phyloP scores from a whole-genome alignment of 2,888 invertebrate genomes.

The Pollenia griseotomentosa region DNA sequence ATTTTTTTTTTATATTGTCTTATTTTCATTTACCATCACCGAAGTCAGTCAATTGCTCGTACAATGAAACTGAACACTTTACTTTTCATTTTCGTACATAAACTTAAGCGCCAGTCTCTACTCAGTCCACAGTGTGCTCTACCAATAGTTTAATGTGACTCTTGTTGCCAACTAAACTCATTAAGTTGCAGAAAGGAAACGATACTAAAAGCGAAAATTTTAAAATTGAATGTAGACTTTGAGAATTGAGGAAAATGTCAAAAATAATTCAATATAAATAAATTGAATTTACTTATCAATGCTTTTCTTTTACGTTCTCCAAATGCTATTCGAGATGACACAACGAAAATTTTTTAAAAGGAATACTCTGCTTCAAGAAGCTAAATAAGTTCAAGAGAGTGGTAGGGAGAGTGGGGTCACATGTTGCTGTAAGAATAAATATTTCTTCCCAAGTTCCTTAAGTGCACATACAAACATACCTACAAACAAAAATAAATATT shows the following conservation, averaged over 20 bases:
- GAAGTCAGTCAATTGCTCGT: too few species aligned
- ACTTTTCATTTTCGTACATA: neutral
- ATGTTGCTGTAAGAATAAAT: neutral
- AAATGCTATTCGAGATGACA: constrained; percentile 34
- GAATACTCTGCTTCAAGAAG: neutral
- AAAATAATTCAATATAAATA: constrained; percentile 63
- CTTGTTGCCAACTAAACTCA: constrained; percentile 50
- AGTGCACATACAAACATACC: neutral
- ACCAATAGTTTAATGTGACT: neutral
- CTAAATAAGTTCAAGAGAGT: neutral
- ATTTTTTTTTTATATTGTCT: too few species aligned
- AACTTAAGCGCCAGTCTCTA: neutral
- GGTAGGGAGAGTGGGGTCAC: neutral
- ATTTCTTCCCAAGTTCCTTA: neutral
- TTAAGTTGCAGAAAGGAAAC: constrained; percentile 50
- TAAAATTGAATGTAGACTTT: constrained; percentile 49
- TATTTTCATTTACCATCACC: too few species aligned
- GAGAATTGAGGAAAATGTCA: constrained; percentile 61
- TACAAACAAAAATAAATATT: neutral
- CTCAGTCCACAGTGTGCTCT: neutral
- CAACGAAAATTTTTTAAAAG: constrained; percentile 29
- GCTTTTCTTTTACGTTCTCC: constrained; percentile 30
- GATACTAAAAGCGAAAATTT: constrained; percentile 53
- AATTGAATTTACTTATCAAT: constrained; percentile 65
- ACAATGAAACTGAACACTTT: neutral